Evolutionary conservation across 2,113 vertebrate genomes (phyloP).

Genomic region (Furnarius figulus): DNA sequence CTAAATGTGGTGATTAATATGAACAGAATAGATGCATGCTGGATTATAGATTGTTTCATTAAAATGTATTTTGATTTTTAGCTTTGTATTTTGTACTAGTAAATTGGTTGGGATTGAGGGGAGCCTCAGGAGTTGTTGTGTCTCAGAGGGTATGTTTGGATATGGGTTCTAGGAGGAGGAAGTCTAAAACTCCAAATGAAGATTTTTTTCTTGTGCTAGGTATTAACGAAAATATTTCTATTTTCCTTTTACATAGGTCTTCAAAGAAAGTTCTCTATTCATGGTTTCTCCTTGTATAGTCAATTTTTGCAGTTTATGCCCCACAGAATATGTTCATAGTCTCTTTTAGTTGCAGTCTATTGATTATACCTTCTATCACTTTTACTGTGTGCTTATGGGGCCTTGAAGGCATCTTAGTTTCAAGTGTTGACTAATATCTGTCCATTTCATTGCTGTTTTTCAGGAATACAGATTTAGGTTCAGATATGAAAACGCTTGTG

Average conservation of each 20-base stretch:
- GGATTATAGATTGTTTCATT: background rate
- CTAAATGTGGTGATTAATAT: background rate
- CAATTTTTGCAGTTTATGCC: background rate
- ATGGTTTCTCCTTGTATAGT: background rate
- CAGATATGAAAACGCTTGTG: background rate
- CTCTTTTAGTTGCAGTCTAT: background rate
- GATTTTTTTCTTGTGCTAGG: background rate
- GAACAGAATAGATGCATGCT: background rate
- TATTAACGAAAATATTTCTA: slow-evolving; percentile 31
- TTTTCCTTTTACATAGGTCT: slow-evolving; percentile 31
- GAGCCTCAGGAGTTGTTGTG: background rate
- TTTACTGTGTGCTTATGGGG: background rate
- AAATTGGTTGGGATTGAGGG: background rate
- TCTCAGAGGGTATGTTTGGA: background rate
- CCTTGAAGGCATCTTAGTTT: background rate
- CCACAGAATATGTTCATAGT: background rate
- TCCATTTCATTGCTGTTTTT: background rate
- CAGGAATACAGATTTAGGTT: background rate
- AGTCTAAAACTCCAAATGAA: background rate
- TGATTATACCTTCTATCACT: background rate
- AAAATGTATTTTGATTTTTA: background rate
- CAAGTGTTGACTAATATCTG: background rate
- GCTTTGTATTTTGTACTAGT: background rate
- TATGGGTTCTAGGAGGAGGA: background rate
- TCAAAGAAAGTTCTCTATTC: background rate